A percentile compares a stretch with the other conserved stretches of the same genome.
These are phyloP conservation scores for Resseliella maxima DNA, from an alignment of 2,888 invertebrate species.

Conservation along the genomic window DNA sequence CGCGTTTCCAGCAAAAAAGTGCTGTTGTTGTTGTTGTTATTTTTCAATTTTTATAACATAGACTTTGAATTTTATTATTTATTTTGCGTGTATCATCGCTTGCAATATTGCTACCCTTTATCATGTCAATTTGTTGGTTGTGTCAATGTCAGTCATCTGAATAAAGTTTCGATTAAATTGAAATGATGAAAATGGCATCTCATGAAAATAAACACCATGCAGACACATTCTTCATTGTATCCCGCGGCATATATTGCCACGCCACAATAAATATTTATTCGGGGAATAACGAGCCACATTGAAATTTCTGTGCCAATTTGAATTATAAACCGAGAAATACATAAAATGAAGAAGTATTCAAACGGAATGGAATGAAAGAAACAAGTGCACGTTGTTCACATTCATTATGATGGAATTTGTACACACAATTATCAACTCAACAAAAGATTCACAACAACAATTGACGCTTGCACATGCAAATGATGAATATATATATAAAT, in stretches of 20 bases:
- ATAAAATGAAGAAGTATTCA: constrained; percentile 2
- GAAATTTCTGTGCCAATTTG: constrained; percentile 7
- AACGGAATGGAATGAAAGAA: background rate
- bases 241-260: background rate
- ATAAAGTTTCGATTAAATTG: background rate
- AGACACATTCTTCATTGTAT: background rate
- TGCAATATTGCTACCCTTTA: constrained; percentile 9
- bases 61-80: constrained; percentile 25
- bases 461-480: constrained; percentile 30
- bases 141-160: constrained; percentile 19
- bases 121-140: background rate
- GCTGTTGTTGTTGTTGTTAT: background rate
- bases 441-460: background rate
- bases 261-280: constrained; percentile 41
- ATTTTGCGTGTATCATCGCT: background rate
- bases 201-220: background rate
- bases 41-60: background rate
- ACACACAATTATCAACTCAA: constrained; percentile 14
- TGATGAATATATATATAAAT: background rate
- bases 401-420: constrained; percentile 47
- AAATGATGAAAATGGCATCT: background rate
- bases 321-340: background rate
- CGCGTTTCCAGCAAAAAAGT: background rate
- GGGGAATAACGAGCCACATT: constrained; percentile 37
- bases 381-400: constrained; percentile 26